These are phyloP conservation scores for Caradrina kadenii DNA, from an alignment of 2,888 invertebrate genomes.

Conservation along the genomic window DNA sequence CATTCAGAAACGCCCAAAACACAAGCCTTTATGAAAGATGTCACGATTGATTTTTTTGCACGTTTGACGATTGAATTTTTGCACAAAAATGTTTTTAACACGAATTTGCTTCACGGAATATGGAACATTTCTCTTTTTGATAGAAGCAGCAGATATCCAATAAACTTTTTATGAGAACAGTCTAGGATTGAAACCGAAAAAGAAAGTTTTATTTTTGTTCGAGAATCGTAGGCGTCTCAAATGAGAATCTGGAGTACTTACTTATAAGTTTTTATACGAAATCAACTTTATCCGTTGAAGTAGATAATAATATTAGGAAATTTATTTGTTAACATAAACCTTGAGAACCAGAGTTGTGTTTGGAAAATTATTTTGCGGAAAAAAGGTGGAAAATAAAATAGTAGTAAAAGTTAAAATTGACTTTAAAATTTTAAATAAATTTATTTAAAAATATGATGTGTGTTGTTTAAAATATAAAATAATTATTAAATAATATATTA, in stretches of 20 bases:
- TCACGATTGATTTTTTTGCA: slow-evolving; percentile 27
- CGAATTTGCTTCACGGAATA: slow-evolving; percentile 18
- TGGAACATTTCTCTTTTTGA: background rate
- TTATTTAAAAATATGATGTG: no score
- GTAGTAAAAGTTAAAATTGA: background rate
- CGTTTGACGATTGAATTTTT: no score
- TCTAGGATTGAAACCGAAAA: background rate
- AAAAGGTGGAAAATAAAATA: background rate
- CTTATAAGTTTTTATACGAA: background rate
- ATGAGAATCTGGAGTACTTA: slow-evolving; percentile 2
- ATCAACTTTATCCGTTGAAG: background rate
- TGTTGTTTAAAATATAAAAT: no score
- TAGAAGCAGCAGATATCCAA: slow-evolving; percentile 23
- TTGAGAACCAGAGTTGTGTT: background rate
- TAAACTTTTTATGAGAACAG: slow-evolving; percentile 18
- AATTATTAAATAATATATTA: no score
- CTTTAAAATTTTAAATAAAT: no score
- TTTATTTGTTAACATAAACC: background rate
- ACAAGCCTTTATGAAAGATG: slow-evolving; percentile 14
- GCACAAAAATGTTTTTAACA: slow-evolving; percentile 12
- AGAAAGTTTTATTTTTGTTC: slow-evolving; percentile 12
- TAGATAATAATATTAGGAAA: background rate
- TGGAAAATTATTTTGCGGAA: background rate
- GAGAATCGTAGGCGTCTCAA: slow-evolving; percentile 1
- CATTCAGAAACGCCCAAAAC: background rate